phyloP scores from a whole-genome alignment of 2,888 invertebrate genomes.

The Sphaerophoria rueppellii region DNA sequence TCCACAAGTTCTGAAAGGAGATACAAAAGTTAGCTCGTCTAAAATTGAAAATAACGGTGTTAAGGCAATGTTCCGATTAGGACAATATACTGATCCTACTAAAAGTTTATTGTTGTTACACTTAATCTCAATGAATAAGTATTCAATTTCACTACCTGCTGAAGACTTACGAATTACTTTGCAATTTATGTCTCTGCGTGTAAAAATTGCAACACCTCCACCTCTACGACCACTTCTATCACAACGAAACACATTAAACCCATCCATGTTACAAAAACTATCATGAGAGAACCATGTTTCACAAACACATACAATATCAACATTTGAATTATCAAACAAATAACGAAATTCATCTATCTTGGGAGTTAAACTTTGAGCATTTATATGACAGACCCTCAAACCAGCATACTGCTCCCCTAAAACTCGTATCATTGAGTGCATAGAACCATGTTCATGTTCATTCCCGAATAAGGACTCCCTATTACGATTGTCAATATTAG shows the following conservation, averaged over 20 bases:
- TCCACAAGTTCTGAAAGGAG: conserved; percentile 6
- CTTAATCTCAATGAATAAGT: background rate
- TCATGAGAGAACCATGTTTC: too few species aligned
- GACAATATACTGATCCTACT: conserved; percentile 1
- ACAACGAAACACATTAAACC: too few species aligned
- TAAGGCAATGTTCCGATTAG: background rate
- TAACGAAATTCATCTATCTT: too few species aligned
- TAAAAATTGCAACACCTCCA: conserved; percentile 1
- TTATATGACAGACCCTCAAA: conserved; percentile 8
- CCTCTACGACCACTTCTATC: conserved; percentile 18
- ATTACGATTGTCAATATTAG: background rate
- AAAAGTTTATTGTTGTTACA: background rate
- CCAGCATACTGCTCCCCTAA: background rate
- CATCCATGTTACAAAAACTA: too few species aligned
- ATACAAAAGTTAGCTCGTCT: background rate
- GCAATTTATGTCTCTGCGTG: conserved; percentile 2
- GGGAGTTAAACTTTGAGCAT: conserved; percentile 6
- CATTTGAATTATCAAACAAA: too few species aligned
- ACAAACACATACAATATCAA: too few species aligned
- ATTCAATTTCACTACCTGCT: conserved; percentile 12
- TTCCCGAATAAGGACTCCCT: background rate
- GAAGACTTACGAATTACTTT: conserved; percentile 12
- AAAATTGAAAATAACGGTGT: background rate
- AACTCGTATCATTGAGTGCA: conserved; percentile 9
- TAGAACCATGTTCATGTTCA: conserved; percentile 7